These are phyloP conservation scores for Brachynemurus nebulosus DNA, from an alignment of 2,888 invertebrate genomes.

Conservation along the genomic window DNA sequence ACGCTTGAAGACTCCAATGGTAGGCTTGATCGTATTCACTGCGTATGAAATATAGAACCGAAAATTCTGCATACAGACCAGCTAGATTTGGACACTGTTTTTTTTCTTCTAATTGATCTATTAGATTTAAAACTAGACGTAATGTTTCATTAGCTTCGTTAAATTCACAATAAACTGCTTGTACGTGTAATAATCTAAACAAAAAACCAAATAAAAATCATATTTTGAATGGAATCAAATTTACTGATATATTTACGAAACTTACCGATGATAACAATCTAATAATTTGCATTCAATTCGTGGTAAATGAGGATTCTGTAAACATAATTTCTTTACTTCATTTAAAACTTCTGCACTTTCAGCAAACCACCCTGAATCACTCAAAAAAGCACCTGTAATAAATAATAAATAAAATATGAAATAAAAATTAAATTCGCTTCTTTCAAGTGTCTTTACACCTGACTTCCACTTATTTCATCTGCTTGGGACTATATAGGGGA, in stretches of 20 bases:
- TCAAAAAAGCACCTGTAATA: slow-evolving; percentile 57
- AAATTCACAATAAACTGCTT: slow-evolving; percentile 70
- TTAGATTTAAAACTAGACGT: slow-evolving; percentile 38
- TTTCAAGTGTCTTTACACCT: too few relatives aligned
- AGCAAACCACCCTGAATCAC: slow-evolving; percentile 77
- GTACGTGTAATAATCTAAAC: slow-evolving; percentile 67
- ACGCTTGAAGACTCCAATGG: slow-evolving; percentile 64
- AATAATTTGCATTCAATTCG: slow-evolving; percentile 52
- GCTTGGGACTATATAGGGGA: too few relatives aligned
- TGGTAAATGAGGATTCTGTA: slow-evolving; percentile 36
- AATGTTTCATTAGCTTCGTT: slow-evolving; percentile 60
- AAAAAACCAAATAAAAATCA: slow-evolving; percentile 11
- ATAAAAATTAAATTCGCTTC: too few relatives aligned
- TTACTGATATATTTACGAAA: slow-evolving; percentile 9
- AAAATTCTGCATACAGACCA: slow-evolving; percentile 69
- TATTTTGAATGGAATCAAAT: slow-evolving; percentile 11
- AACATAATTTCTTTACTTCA: slow-evolving; percentile 51
- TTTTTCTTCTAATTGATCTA: slow-evolving; percentile 35
- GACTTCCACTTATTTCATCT: too few relatives aligned
- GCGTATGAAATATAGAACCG: slow-evolving; percentile 66
- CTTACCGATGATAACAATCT: slow-evolving; percentile 77
- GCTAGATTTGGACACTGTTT: slow-evolving; percentile 40
- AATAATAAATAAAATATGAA: slow-evolving; percentile 7
- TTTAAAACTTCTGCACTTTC: slow-evolving; percentile 61
- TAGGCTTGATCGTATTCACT: slow-evolving; percentile 73